phyloP scores from a whole-genome alignment of 2,113 vertebrate genomes.

The Lampris megalopsis region DNA sequence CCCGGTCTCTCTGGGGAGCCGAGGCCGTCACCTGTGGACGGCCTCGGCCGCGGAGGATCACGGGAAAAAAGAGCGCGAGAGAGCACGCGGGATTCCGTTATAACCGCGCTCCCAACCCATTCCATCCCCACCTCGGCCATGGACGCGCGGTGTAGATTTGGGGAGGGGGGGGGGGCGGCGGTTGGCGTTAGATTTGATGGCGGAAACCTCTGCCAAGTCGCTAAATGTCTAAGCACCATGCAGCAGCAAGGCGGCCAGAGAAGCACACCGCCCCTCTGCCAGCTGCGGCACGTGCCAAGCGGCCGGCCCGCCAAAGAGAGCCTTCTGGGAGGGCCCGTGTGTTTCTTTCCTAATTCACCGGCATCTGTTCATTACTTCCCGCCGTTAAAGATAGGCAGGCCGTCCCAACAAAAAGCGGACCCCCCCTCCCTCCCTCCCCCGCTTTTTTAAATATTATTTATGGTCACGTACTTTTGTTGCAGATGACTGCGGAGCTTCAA shows the following conservation, averaged over 20 bases:
- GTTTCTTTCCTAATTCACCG: constrained; percentile 88
- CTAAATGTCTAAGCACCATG: constrained; percentile 85
- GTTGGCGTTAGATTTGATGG: constrained; percentile 70
- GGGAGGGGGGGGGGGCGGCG: constrained; percentile 46
- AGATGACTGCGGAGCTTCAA: constrained; percentile 12
- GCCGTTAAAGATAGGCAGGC: constrained; percentile 71
- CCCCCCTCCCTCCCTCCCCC: not conserved
- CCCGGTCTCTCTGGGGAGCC: too few relatives aligned
- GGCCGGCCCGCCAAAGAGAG: constrained; percentile 82
- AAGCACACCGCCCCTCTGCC: constrained; percentile 75
- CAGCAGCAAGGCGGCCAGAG: constrained; percentile 74
- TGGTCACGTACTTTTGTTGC: constrained; percentile 47
- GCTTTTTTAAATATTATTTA: not conserved
- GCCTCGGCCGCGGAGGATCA: too few relatives aligned
- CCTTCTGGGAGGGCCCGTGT: constrained; percentile 85
- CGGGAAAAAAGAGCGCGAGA: too few relatives aligned
- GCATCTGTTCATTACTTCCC: constrained; percentile 87
- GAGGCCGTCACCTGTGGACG: too few relatives aligned
- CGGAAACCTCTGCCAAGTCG: constrained; percentile 76
- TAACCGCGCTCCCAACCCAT: not conserved
- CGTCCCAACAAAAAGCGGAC: constrained; percentile 22
- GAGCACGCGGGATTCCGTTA: too few relatives aligned
- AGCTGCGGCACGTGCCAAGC: constrained; percentile 84
- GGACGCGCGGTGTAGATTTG: not conserved
- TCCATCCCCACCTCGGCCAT: constrained; percentile 33